Evolutionary conservation across 2,888 invertebrate genomes (phyloP), one percentile per base, ranked within the genome.

Genomic region (Lithosia quadra): DNA sequence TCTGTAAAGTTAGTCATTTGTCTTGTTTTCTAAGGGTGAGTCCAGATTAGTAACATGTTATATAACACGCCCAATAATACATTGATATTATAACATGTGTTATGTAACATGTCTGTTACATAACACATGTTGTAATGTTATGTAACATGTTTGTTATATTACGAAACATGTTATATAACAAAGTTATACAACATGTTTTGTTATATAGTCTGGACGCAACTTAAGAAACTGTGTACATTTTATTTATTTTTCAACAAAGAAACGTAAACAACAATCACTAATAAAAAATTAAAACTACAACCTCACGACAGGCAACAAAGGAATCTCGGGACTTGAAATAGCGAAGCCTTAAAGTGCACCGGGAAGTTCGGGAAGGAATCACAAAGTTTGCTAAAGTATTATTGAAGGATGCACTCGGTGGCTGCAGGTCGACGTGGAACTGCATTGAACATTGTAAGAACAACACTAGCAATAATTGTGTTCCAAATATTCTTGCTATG

Each of bases 361-460:
- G 64, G 61, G 65, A 75, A 80, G 64, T 81, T 79, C 15, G 59
- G 49, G 34, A 75, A 73, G 75, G 80, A 77, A 80, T 80, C 33
- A 34, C 53, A 59, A 80, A 80, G 79, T 80, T 80, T 11, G 43
- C 36, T 49, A 28, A 80, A 77, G 80, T 74, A 77, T 81, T 69
- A 79, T 62, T 57, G 21, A 63, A 53, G 67, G 70, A 24, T 76
- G 74, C 71, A 69, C 68, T 69, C 43, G 61, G 63, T 60, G 60
- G 56, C 34, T 56, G 59, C 62, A 43, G 43, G 5, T 24, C 15
- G 53, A 34, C 22, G 22, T n/a, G n/a, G n/a, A n/a, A n/a, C n/a
- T n/a, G n/a, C 21, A 15, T 39, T 18, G 56, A 55, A 49, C 59
- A 55, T 24, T 39, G 49, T 43, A 58, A 58, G 24, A 43, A 56